A percentile compares a stretch with the other conserved stretches of the same genome.
Conservation (phyloP, 1,140 invertebrate genomes). For the Hesperophylax magnus region DNA sequence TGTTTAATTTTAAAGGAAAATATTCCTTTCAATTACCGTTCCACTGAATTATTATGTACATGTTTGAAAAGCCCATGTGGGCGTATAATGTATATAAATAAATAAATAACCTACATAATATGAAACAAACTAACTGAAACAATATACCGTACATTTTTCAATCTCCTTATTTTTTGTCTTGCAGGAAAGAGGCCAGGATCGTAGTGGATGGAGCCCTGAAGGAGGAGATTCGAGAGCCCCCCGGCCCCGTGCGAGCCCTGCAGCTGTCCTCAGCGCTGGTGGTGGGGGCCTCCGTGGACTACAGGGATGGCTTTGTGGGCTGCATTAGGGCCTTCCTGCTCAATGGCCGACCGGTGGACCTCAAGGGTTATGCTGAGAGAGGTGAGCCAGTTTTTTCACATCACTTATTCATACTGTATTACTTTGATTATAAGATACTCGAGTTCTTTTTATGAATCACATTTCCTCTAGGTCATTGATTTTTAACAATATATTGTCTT, state of each 20-base stretch:
- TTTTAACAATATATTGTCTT: too few species aligned
- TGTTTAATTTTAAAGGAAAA: too few species aligned
- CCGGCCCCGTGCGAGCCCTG: conserved; percentile 86
- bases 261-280: conserved; percentile 87
- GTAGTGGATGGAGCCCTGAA: conserved; percentile 89
- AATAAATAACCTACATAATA: too few species aligned
- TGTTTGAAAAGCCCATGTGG: too few species aligned
- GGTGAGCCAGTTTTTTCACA: conserved; percentile 54
- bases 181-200: conserved; percentile 86
- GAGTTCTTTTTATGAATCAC: not conserved
- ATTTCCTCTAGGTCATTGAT: too few species aligned
- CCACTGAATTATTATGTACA: too few species aligned
- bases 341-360: conserved; percentile 90
- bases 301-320: conserved; percentile 94
- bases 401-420: not conserved
- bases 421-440: not conserved
- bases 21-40: too few species aligned
- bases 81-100: too few species aligned
- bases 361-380: conserved; percentile 78
- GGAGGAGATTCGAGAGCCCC: conserved; percentile 86
- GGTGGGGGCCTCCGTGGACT: conserved; percentile 87
- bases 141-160: not conserved
- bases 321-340: conserved; percentile 92
- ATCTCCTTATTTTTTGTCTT: not conserved
- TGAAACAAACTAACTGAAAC: too few species aligned